Base-by-base conservation (phyloP, 2,797 vertebrate genomes). In the Triplophysa bombifrons region DNA sequence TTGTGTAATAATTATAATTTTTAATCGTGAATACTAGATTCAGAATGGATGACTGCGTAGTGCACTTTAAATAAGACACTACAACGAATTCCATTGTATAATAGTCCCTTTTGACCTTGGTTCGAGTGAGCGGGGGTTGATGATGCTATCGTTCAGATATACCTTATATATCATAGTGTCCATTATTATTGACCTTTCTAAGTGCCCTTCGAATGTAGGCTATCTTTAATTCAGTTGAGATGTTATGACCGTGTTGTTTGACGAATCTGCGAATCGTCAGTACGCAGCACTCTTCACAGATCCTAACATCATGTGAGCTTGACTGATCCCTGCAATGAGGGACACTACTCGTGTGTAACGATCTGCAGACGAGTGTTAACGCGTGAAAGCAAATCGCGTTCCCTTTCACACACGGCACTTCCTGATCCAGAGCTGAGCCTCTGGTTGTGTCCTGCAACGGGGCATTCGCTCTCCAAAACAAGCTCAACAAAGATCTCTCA, bases 391-490 rank as follows among this genome's bases (percentile, higher is more conserved):
- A 80, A 78, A 81, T 69, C 69, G 48, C 83, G 55, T 74, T 13
- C 72, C 27, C 51, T 75, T 78, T 75, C 69, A 38, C 38, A 55
- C 0, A n/a, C 51, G 50, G 70, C 6, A 89, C 90, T 93, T 93
- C 92, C 92, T 90, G 91, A 80, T 84, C 84, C 72, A 55, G 81
- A 56, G 86, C 83, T 84, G 78, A 74, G 80, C 81, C 76, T 81
- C 65, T 81, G 81, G 67, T 83, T 85, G 91, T 90, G 88, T 89
- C 90, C 89, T 90, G 89, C 88, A 86, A 86, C 86, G 84, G 87
- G 86, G 85, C 84, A 75, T 68, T 80, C 63, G 51, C 78, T 82
- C 14, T 78, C 66, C n/a, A 14, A 85, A 27, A 83, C 85, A 67
- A 38, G 70, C 64, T 70, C 25, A 64, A 84, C 83, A 84, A 84